A percentile compares a stretch with the other conserved stretches of the same genome.
Conservation (phyloP, 1,140 invertebrate species). For the Parapsyche elsis region DNA sequence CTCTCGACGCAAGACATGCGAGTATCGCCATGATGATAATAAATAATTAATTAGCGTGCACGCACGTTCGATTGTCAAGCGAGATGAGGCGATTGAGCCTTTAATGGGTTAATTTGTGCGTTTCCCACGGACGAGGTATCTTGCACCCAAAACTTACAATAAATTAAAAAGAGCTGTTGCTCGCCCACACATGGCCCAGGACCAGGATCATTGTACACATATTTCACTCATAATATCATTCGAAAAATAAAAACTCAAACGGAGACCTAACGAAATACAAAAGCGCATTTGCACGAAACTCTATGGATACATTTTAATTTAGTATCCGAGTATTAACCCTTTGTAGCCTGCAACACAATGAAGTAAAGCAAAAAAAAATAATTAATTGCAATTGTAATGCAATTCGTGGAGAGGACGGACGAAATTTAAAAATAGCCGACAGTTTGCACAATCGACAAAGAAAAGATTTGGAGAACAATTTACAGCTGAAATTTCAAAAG, state of each 20-base stretch:
- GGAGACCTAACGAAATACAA: too few relatives aligned
- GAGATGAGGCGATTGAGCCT: background rate
- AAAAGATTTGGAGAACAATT: background rate
- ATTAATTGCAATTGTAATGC: too few relatives aligned
- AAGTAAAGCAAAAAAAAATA: too few relatives aligned
- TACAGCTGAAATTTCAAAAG: constrained; percentile 2
- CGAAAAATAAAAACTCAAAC: too few relatives aligned
- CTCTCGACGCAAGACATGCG: background rate
- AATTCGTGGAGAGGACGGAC: too few relatives aligned
- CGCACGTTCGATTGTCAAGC: background rate
- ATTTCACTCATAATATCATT: background rate
- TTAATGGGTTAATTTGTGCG: constrained; percentile 33
- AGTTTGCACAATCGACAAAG: constrained; percentile 29
- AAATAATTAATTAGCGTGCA: background rate
- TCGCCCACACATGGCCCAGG: constrained; percentile 19
- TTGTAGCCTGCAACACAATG: too few relatives aligned
- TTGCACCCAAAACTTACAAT: constrained; percentile 28
- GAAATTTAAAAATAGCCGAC: background rate
- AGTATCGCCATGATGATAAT: too few relatives aligned
- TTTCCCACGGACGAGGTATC: constrained; percentile 27
- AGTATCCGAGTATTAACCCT: too few relatives aligned
- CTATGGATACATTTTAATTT: too few relatives aligned
- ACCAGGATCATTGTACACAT: background rate
- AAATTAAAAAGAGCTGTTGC: constrained; percentile 26
- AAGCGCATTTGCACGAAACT: too few relatives aligned